phyloP scores from a whole-genome alignment of 2,888 invertebrate species.

The Leuctra nigra region DNA sequence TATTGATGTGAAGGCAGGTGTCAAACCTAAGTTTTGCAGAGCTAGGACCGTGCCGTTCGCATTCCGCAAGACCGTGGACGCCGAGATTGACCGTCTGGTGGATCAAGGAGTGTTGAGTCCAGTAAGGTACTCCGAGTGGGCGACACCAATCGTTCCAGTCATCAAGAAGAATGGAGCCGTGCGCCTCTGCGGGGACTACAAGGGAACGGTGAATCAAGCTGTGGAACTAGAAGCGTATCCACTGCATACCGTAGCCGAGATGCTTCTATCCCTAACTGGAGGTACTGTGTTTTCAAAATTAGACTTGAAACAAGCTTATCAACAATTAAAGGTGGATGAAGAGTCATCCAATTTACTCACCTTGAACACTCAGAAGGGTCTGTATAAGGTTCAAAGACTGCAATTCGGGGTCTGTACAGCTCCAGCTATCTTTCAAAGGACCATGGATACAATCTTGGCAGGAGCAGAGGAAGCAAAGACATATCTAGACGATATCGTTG shows the following conservation, averaged over 20 bases:
- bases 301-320: conserved; percentile 12
- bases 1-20: background rate
- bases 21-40: background rate
- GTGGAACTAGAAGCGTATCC: too few relatives aligned
- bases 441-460: conserved; percentile 26
- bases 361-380: conserved; percentile 11
- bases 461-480: conserved; percentile 21
- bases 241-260: conserved; percentile 23
- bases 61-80: conserved; percentile 31
- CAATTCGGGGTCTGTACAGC: conserved; percentile 26
- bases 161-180: conserved; percentile 20
- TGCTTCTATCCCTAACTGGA: conserved; percentile 22
- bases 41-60: conserved; percentile 32
- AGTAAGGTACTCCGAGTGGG: conserved; percentile 1
- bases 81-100: conserved; percentile 29
- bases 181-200: too few relatives aligned
- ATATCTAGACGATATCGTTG: too few relatives aligned
- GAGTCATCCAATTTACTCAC: conserved; percentile 5
- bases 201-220: too few relatives aligned
- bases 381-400: conserved; percentile 22
- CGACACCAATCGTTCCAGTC: too few relatives aligned
- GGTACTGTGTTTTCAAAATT: conserved; percentile 22
- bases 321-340: conserved; percentile 7
- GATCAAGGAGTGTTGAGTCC: background rate
- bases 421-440: conserved; percentile 26